Conservation (phyloP, 2,797 vertebrate genomes). For the Dipus sagitta region DNA sequence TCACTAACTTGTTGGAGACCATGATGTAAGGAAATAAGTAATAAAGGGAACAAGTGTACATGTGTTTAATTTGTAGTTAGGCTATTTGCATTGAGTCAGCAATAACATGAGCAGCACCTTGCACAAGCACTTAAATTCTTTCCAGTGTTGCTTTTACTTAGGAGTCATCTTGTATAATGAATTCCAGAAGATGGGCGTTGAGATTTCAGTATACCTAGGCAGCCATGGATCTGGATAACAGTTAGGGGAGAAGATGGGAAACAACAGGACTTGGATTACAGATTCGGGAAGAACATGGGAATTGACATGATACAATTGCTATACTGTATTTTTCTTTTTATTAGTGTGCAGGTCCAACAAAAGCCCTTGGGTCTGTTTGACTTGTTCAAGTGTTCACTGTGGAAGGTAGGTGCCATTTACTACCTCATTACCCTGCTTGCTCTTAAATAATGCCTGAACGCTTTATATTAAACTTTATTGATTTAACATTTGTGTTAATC, state of each 20-base stretch:
- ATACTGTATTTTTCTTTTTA: slow-evolving; percentile 77
- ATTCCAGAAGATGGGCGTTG: slow-evolving; percentile 19
- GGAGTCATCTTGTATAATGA: slow-evolving; percentile 41
- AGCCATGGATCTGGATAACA: not conserved
- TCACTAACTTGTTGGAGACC: slow-evolving; percentile 47
- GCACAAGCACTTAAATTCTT: not conserved
- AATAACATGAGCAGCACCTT: not conserved
- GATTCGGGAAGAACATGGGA: slow-evolving; percentile 57
- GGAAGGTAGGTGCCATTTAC: slow-evolving; percentile 92
- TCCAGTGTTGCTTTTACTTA: not conserved
- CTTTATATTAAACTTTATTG: slow-evolving; percentile 50
- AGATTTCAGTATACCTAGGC: not conserved
- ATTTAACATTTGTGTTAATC: slow-evolving; percentile 54
- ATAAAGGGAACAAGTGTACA: slow-evolving; percentile 7
- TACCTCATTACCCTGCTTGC: slow-evolving; percentile 41
- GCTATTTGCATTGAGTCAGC: slow-evolving; percentile 8
- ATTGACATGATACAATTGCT: slow-evolving; percentile 72
- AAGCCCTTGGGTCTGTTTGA: slow-evolving; percentile 99
- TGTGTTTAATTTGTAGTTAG: slow-evolving; percentile 39
- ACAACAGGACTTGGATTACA: not conserved
- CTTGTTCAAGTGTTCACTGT: slow-evolving; percentile 97
- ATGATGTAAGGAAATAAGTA: slow-evolving; percentile 14
- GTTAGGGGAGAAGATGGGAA: slow-evolving; percentile 57
- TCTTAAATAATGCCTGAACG: slow-evolving; percentile 26
- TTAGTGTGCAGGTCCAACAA: slow-evolving; percentile 99